Evolutionary conservation across 1,140 invertebrate species (phyloP).

Genomic region (Trichonephila clavipes): DNA sequence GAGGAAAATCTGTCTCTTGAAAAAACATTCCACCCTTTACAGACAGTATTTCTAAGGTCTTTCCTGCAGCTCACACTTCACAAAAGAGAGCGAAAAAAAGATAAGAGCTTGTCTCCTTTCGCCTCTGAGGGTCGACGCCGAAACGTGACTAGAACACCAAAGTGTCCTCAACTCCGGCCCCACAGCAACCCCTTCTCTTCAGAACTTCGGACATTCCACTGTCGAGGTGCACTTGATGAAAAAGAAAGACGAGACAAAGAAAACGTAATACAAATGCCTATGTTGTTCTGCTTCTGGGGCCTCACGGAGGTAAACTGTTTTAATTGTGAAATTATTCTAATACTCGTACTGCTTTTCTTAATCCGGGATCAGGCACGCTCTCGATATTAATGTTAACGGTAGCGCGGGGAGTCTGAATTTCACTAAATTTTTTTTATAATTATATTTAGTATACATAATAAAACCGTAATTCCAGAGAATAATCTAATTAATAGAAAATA

Average conservation of each 20-base stretch:
- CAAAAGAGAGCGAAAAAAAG: conserved; percentile 56
- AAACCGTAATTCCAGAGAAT: no score
- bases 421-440: no score
- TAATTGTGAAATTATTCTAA: not conserved
- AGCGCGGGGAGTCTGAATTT: no score
- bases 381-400: no score
- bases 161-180: conserved; percentile 49
- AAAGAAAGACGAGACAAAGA: not conserved
- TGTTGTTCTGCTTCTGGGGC: not conserved
- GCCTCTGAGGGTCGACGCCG: conserved; percentile 35
- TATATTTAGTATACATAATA: no score
- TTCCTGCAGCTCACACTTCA: conserved; percentile 24
- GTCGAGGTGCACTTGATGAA: conserved; percentile 20
- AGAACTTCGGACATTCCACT: not conserved
- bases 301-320: not conserved
- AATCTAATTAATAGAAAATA: no score
- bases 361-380: no score
- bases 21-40: conserved; percentile 30
- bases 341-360: no score
- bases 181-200: conserved; percentile 38
- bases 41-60: conserved; percentile 26
- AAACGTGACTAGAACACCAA: conserved; percentile 47
- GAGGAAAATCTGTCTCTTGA: conserved; percentile 34
- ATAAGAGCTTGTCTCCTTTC: conserved; percentile 58
- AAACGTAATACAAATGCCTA: not conserved